Evolutionary conservation across 2,888 invertebrate species (phyloP).

Genomic region (Nasonovia ribisnigri): DNA sequence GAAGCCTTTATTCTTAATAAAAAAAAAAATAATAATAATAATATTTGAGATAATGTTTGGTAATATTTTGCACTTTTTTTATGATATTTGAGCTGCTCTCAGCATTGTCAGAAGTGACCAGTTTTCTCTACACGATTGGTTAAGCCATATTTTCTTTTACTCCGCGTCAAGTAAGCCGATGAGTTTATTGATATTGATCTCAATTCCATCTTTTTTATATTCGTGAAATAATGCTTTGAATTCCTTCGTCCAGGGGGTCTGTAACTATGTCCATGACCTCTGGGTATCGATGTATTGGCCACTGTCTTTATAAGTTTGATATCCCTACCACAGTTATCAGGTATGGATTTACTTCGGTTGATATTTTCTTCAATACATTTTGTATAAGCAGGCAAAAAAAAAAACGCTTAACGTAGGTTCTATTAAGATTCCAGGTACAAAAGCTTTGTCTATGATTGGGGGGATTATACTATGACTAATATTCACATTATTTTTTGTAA

Average conservation of each 20-base stretch:
- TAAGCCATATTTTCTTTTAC: not conserved
- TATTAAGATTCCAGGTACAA: not conserved
- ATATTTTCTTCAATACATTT: not conserved
- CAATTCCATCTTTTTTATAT: not conserved
- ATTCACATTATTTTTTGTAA: not conserved
- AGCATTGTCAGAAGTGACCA: not conserved
- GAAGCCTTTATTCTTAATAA: too few relatives aligned
- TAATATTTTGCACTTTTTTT: constrained; percentile 16
- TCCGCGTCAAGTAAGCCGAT: not conserved
- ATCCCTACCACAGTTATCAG: not conserved
- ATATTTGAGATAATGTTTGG: not conserved
- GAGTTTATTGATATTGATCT: not conserved
- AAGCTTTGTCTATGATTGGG: not conserved
- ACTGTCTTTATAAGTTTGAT: not conserved
- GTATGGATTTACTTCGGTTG: not conserved
- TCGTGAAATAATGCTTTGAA: not conserved
- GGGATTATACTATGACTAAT: not conserved
- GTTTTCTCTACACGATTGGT: not conserved
- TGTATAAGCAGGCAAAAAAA: not conserved
- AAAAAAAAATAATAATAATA: too few relatives aligned
- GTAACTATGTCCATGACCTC: not conserved
- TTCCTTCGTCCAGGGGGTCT: not conserved
- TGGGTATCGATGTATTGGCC: not conserved
- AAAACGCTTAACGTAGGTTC: too few relatives aligned
- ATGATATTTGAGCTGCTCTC: not conserved